These are phyloP conservation scores for Chelonus formosanus DNA, from an alignment of 2,888 invertebrate species.

Conservation along the genomic window DNA sequence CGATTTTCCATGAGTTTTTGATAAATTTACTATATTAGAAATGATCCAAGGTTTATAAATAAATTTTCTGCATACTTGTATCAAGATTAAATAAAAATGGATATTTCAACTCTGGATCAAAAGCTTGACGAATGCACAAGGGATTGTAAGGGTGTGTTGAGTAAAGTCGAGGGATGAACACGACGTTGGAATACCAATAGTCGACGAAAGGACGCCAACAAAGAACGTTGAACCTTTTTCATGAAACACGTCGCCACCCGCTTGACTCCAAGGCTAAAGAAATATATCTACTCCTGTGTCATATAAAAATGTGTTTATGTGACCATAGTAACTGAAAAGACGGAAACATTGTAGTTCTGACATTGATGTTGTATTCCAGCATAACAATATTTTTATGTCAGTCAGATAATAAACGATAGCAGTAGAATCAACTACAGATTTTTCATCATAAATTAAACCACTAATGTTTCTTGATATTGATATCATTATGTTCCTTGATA, in stretches of 20 bases:
- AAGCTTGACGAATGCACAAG: conserved; percentile 33
- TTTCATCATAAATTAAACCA: conserved; percentile 31
- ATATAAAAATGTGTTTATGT: conserved; percentile 61
- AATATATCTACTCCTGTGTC: conserved; percentile 58
- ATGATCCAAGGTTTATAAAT: too few species aligned
- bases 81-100: conserved; percentile 6
- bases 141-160: conserved; percentile 38
- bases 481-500: conserved; percentile 5
- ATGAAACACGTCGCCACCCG: conserved; percentile 36
- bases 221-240: conserved; percentile 50
- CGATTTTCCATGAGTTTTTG: too few species aligned
- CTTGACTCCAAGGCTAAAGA: conserved; percentile 43
- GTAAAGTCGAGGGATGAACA: conserved; percentile 38
- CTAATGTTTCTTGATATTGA: conserved; percentile 39
- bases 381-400: conserved; percentile 25
- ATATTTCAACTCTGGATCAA: conserved; percentile 18
- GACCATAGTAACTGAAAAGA: conserved; percentile 46
- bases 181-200: conserved; percentile 53
- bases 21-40: too few species aligned
- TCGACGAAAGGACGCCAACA: conserved; percentile 41
- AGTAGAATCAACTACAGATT: conserved; percentile 7
- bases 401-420: conserved; percentile 39
- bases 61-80: background rate
- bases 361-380: conserved; percentile 36
- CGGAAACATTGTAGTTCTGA: conserved; percentile 47